phyloP scores from a whole-genome alignment of 2,113 vertebrate genomes.

The Triplophysa dalaica region DNA sequence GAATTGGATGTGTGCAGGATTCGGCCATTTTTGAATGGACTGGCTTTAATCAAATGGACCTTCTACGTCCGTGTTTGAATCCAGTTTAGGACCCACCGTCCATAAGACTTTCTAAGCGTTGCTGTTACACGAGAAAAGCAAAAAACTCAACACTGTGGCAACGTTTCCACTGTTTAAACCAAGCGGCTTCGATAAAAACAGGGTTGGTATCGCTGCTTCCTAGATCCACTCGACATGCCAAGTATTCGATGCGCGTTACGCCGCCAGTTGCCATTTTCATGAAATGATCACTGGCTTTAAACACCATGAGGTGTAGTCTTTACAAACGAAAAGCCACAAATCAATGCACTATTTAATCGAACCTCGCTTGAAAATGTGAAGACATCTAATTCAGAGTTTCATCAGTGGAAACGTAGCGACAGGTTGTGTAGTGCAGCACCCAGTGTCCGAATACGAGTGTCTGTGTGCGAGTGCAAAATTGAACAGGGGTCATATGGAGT shows the following conservation, averaged over 20 bases:
- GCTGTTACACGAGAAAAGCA: constrained; percentile 43
- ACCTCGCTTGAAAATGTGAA: too few species aligned
- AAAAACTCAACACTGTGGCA: constrained; percentile 38
- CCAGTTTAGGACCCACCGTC: constrained; percentile 39
- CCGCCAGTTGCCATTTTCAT: background rate
- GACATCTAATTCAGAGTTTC: background rate
- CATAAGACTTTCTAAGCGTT: constrained; percentile 39
- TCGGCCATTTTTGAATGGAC: constrained; percentile 47
- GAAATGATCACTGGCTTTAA: background rate
- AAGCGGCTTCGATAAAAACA: background rate
- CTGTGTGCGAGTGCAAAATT: constrained; percentile 55
- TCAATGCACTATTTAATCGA: background rate
- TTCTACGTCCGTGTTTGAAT: constrained; percentile 13
- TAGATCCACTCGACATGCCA: constrained; percentile 18
- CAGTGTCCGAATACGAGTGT: constrained; percentile 31
- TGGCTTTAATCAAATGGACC: constrained; percentile 25
- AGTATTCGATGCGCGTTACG: constrained; percentile 1
- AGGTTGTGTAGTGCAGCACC: constrained; percentile 44
- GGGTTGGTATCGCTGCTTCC: constrained; percentile 7
- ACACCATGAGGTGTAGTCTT: background rate
- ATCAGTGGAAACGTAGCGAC: background rate
- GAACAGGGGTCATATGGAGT: constrained; percentile 73
- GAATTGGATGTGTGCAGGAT: constrained; percentile 50
- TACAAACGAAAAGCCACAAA: background rate
- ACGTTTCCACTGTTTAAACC: background rate